Evolutionary conservation across 2,888 invertebrate species (phyloP).

Genomic region (Drosophila cognata): DNA sequence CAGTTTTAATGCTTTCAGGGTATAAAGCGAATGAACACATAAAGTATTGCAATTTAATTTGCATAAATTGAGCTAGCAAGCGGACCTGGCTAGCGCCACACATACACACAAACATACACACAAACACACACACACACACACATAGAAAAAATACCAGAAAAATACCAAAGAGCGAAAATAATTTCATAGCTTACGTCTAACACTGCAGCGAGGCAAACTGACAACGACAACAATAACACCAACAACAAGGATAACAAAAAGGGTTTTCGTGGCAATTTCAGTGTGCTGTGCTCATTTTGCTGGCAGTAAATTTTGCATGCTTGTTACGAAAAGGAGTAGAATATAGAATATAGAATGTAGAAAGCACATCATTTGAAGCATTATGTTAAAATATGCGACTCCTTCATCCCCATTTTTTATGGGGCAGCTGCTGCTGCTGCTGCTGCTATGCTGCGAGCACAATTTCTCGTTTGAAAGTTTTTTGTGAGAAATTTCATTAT

Average conservation of each 20-base stretch:
- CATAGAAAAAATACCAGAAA: constrained; percentile 50
- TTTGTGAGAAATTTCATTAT: constrained; percentile 67
- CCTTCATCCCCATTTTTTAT: constrained; percentile 37
- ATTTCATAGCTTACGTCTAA: constrained; percentile 68
- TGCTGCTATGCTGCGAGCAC: constrained; percentile 40
- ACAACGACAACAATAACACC: constrained; percentile 45
- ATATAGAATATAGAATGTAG: constrained; percentile 40
- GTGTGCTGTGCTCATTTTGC: constrained; percentile 69
- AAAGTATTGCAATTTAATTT: constrained; percentile 79
- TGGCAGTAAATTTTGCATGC: constrained; percentile 74
- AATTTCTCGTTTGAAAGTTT: constrained; percentile 56
- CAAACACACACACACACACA: not conserved
- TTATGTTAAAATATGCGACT: constrained; percentile 76
- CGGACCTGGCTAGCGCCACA: constrained; percentile 23
- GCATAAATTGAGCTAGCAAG: constrained; percentile 72
- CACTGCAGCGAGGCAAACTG: constrained; percentile 48
- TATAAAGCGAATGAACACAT: constrained; percentile 27
- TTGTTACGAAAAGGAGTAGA: constrained; percentile 24
- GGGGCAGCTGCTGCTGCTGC: constrained; percentile 13
- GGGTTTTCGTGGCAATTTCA: constrained; percentile 70
- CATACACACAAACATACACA: not conserved
- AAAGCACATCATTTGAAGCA: constrained; percentile 74
- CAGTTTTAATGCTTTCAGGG: not conserved
- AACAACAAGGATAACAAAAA: constrained; percentile 46
- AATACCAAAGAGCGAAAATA: constrained; percentile 68